phyloP scores from a whole-genome alignment of 1,140 invertebrate genomes.

The Papilio polyxenes region DNA sequence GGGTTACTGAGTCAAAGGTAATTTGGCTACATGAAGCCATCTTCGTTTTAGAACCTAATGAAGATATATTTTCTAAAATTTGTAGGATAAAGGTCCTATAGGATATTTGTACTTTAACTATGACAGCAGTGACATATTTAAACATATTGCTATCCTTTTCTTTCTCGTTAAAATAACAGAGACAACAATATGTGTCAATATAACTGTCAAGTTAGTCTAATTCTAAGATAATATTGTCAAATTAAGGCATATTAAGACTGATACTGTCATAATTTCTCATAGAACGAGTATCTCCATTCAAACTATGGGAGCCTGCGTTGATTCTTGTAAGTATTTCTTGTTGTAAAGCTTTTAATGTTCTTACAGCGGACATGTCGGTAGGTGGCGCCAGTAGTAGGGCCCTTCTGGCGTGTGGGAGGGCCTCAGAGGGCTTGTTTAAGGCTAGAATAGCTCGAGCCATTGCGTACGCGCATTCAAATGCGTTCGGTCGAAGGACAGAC shows the following conservation, averaged over 20 bases:
- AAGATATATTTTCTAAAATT: not conserved
- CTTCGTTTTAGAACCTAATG: too few relatives aligned
- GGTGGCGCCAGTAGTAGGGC: slow-evolving; percentile 74
- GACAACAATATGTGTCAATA: too few relatives aligned
- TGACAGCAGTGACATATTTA: too few relatives aligned
- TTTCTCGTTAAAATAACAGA: too few relatives aligned
- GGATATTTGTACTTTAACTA: not conserved
- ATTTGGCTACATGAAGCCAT: too few relatives aligned
- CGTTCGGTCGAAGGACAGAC: slow-evolving; percentile 89
- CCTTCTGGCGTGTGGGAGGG: slow-evolving; percentile 80
- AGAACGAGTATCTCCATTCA: slow-evolving; percentile 64
- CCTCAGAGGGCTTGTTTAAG: slow-evolving; percentile 79
- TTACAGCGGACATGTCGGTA: slow-evolving; percentile 60
- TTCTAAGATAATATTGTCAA: not conserved
- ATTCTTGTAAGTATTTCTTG: slow-evolving; percentile 70
- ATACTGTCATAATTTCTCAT: slow-evolving; percentile 71
- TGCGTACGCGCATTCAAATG: slow-evolving; percentile 96
- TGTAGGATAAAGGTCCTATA: not conserved
- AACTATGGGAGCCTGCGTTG: slow-evolving; percentile 60
- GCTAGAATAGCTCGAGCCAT: slow-evolving; percentile 92
- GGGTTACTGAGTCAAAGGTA: too few relatives aligned
- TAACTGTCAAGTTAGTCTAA: too few relatives aligned
- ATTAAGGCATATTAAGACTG: slow-evolving; percentile 72
- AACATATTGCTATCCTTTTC: too few relatives aligned
- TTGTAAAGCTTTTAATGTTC: slow-evolving; percentile 67